Evolutionary conservation across 2,113 vertebrate species (phyloP).

Genomic region (Monopterus albus): DNA sequence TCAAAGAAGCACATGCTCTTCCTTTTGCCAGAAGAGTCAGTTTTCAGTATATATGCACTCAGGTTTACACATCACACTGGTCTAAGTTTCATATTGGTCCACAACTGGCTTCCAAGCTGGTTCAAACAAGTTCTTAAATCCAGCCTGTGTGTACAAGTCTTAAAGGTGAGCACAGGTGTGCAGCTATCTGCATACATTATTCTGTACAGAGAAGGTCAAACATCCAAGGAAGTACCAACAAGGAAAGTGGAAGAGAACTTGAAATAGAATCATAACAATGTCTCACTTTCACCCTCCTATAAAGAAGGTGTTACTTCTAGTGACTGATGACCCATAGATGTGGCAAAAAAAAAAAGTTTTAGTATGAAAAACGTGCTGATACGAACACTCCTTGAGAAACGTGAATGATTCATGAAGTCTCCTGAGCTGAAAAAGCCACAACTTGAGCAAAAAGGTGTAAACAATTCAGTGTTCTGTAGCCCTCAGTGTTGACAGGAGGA

Average conservation of each 20-base stretch:
- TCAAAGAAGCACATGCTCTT: too few relatives aligned
- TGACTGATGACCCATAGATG: background rate
- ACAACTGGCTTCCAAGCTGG: too few relatives aligned
- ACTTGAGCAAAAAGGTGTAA: slow-evolving; percentile 11
- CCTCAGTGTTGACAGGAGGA: slow-evolving; percentile 15
- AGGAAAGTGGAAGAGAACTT: background rate
- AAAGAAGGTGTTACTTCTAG: background rate
- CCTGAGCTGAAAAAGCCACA: slow-evolving; percentile 1
- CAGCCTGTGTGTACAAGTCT: too few relatives aligned
- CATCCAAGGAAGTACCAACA: background rate
- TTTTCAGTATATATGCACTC: too few relatives aligned
- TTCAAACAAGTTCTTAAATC: too few relatives aligned
- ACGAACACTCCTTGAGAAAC: slow-evolving; percentile 11
- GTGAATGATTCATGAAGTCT: slow-evolving; percentile 1
- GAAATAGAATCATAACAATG: background rate
- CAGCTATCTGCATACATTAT: background rate
- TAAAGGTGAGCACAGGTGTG: background rate
- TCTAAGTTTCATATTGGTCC: too few relatives aligned
- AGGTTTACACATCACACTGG: too few relatives aligned
- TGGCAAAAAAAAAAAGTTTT: slow-evolving; percentile 8
- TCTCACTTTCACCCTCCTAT: background rate
- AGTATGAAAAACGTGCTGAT: background rate
- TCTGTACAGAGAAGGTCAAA: background rate
- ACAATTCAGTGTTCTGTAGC: slow-evolving; percentile 3
- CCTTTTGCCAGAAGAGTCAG: too few relatives aligned